Evolutionary conservation across 2,113 vertebrate species (phyloP).

Genomic region (Prionailurus viverrinus): DNA sequence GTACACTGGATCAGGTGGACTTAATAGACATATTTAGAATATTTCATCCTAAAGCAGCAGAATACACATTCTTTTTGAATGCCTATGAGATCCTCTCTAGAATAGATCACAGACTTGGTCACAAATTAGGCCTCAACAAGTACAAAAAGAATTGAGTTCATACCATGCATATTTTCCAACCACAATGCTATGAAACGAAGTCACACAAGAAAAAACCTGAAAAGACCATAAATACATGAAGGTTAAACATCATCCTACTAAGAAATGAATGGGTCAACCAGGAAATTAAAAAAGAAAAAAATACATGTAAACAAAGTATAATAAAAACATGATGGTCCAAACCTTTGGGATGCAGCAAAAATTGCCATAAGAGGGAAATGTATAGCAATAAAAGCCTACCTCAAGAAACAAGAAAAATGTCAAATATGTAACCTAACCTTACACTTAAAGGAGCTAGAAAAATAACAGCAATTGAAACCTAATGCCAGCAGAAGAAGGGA

Average conservation of each 20-base stretch:
- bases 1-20: background rate
- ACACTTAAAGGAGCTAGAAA: background rate
- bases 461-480: background rate
- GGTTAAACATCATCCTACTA: background rate
- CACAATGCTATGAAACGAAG: background rate
- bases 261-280: background rate
- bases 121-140: background rate
- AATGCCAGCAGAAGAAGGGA: background rate
- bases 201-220: background rate
- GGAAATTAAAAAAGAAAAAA: background rate
- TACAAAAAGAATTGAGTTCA: background rate
- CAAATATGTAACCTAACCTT: background rate
- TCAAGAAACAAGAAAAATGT: background rate
- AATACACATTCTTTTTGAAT: background rate
- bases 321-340: background rate
- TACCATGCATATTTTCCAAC: background rate
- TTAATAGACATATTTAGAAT: background rate
- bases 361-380: background rate
- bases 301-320: background rate
- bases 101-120: background rate
- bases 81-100: background rate
- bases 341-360: background rate
- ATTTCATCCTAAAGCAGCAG: background rate
- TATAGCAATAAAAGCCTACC: background rate
- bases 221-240: background rate